Conservation (phyloP, 1,140 invertebrate genomes). For the Meloidogyne floridensis region DNA sequence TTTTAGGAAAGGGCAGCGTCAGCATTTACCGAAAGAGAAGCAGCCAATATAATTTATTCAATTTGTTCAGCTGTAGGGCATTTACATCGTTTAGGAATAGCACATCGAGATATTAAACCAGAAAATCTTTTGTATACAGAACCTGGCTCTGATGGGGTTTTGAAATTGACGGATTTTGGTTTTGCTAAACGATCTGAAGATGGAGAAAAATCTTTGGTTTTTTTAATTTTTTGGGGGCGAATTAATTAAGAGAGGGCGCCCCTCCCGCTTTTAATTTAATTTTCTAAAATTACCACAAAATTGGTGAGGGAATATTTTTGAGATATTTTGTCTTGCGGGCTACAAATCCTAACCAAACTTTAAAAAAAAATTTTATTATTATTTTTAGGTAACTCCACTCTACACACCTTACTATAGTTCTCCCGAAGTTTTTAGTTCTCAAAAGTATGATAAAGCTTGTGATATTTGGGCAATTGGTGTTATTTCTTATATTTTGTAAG, state of each 20-base stretch:
- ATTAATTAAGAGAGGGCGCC: background rate
- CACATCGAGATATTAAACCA: conserved; percentile 63
- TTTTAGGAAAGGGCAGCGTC: conserved; percentile 49
- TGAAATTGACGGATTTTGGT: conserved; percentile 80
- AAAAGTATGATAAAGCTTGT: conserved; percentile 97
- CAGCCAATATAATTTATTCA: conserved; percentile 88
- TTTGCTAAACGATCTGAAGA: conserved; percentile 53
- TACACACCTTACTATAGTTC: conserved; percentile 45
- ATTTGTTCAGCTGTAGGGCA: conserved; percentile 91
- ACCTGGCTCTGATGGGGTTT: conserved; percentile 71
- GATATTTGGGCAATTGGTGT: conserved; percentile 97
- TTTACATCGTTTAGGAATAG: conserved; percentile 87
- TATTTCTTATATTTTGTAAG: conserved; percentile 95
- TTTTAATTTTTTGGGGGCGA: background rate
- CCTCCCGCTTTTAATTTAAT: no score
- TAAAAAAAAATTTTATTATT: background rate
- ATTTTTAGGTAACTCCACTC: conserved; percentile 38
- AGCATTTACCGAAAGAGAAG: conserved; percentile 71
- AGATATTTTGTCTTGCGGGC: no score
- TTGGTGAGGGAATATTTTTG: no score
- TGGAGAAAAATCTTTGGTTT: conserved; percentile 63
- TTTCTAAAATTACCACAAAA: no score
- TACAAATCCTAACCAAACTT: no score
- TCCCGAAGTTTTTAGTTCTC: conserved; percentile 76
- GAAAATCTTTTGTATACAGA: conserved; percentile 70